Evolutionary conservation across 2,113 vertebrate genomes (phyloP).

Genomic region (Pygathrix nemaeus): DNA sequence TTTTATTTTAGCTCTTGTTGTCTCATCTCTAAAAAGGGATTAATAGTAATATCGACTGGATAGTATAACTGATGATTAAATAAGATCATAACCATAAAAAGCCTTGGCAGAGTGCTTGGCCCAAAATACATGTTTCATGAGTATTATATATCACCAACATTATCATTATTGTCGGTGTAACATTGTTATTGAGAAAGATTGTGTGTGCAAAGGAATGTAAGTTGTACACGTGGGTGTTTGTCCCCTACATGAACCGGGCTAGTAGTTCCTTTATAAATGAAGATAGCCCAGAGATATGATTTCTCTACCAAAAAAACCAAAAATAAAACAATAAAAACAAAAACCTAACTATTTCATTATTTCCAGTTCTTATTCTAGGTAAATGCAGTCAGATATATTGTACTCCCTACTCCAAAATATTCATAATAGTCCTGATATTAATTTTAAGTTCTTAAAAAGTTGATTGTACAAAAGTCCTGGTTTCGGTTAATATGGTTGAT

Average conservation of each 20-base stretch:
- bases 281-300: background rate
- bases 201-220: background rate
- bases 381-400: background rate
- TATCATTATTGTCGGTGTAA: background rate
- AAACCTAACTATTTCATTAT: background rate
- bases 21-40: background rate
- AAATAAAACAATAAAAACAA: background rate
- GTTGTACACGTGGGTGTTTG: background rate
- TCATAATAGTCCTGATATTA: constrained; percentile 6
- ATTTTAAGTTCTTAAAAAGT: constrained; percentile 51
- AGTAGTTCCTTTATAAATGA: background rate
- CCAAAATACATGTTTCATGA: background rate
- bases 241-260: background rate
- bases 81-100: background rate
- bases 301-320: background rate
- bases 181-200: background rate
- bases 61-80: background rate
- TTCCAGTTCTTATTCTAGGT: constrained; percentile 14
- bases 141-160: background rate
- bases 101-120: background rate
- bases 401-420: background rate
- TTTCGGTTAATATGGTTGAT: constrained; percentile 52
- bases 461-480: constrained; percentile 21
- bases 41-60: background rate
- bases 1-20: background rate